Evolutionary conservation across 2,888 invertebrate genomes (phyloP).

Genomic region (Amphipyra tragopoginis): DNA sequence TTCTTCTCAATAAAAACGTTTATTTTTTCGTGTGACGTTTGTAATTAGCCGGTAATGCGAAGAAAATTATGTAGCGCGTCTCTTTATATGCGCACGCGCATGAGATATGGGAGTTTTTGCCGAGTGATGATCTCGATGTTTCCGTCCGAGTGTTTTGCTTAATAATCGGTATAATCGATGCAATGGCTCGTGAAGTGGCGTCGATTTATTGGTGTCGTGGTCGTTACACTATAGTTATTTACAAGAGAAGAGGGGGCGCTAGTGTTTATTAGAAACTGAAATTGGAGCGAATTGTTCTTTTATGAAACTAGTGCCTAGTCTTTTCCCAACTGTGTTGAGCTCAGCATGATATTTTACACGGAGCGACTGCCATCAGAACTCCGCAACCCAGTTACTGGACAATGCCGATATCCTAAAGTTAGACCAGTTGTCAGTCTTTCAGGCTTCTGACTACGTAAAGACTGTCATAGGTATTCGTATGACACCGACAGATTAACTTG

Average conservation of each 20-base stretch:
- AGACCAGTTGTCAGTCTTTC: too few species aligned
- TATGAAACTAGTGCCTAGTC: too few species aligned
- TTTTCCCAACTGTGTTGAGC: too few species aligned
- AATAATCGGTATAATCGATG: conserved; percentile 80
- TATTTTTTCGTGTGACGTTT: conserved; percentile 62
- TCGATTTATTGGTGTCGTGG: conserved; percentile 67
- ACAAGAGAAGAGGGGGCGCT: background rate
- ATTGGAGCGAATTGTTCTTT: conserved; percentile 10
- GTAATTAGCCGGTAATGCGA: conserved; percentile 80
- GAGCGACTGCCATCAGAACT: too few species aligned
- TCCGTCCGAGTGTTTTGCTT: conserved; percentile 77
- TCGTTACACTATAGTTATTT: conserved; percentile 15
- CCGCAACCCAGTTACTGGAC: too few species aligned
- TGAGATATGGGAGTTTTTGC: conserved; percentile 71
- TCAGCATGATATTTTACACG: too few species aligned
- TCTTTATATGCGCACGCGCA: conserved; percentile 69
- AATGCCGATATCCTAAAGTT: too few species aligned
- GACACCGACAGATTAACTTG: too few species aligned
- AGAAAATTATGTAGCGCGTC: conserved; percentile 73
- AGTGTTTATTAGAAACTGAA: conserved; percentile 9
- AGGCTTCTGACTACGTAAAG: too few species aligned
- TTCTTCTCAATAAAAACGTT: conserved; percentile 38
- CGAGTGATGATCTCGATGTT: conserved; percentile 75
- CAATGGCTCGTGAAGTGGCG: conserved; percentile 70
- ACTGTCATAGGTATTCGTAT: too few species aligned